phyloP scores from a whole-genome alignment of 2,888 invertebrate species.

The Philopedon plagiatum region DNA sequence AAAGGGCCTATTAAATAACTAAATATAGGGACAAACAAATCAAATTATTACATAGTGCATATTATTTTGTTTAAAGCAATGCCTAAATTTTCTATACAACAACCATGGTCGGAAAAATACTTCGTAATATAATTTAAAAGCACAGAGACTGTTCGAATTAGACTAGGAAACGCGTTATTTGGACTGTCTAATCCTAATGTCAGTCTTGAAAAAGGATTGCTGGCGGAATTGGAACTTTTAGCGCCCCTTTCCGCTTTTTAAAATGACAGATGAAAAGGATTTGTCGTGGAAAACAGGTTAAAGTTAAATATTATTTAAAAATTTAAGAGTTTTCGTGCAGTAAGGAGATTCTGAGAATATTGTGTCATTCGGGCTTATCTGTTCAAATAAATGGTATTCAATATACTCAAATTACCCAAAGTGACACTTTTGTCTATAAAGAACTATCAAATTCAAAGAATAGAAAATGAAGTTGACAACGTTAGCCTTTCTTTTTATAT shows the following conservation, averaged over 20 bases:
- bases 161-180: constrained; percentile 24
- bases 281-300: constrained; percentile 9
- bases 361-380: too few relatives aligned
- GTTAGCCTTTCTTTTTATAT: too few relatives aligned
- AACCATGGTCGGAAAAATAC: background rate
- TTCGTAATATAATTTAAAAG: constrained; percentile 2
- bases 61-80: too few relatives aligned
- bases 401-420: too few relatives aligned
- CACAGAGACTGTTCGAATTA: constrained; percentile 6
- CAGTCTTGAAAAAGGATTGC: constrained; percentile 31
- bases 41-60: background rate
- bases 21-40: too few relatives aligned
- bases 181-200: constrained; percentile 24
- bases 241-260: constrained; percentile 24
- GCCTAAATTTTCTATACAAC: background rate
- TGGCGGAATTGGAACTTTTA: constrained; percentile 25
- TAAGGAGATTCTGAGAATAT: too few relatives aligned
- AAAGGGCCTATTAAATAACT: too few relatives aligned
- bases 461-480: too few relatives aligned
- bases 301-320: constrained; percentile 11
- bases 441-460: too few relatives aligned
- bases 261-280: constrained; percentile 22
- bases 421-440: too few relatives aligned
- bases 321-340: background rate
- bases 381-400: too few relatives aligned